phyloP scores from a whole-genome alignment of 2,888 invertebrate genomes.

The Drosophila incognita region DNA sequence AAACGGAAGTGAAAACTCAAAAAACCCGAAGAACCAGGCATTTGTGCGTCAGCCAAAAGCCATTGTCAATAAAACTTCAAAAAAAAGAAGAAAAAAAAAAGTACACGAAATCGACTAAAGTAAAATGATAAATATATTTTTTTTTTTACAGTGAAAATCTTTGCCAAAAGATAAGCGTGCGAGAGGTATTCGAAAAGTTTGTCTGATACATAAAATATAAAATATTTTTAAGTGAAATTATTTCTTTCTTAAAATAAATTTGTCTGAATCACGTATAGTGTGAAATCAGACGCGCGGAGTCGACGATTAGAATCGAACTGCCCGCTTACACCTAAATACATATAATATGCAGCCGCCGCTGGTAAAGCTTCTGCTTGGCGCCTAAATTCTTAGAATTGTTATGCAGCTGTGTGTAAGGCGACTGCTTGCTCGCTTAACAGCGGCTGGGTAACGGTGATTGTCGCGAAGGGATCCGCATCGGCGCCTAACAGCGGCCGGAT shows the following conservation, averaged over 20 bases:
- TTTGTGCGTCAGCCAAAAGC: conserved; percentile 48
- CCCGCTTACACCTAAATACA: too few species aligned
- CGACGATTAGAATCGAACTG: too few species aligned
- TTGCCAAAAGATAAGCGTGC: conserved; percentile 35
- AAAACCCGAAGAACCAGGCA: conserved; percentile 49
- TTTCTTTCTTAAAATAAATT: not conserved
- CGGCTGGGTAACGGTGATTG: too few species aligned
- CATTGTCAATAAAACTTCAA: conserved; percentile 66
- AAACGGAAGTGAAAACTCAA: not conserved
- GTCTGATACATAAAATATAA: not conserved
- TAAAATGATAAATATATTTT: conserved; percentile 70
- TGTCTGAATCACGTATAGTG: too few species aligned
- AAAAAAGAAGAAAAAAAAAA: conserved; percentile 46
- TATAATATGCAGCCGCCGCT: too few species aligned
- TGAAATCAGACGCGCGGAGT: too few species aligned
- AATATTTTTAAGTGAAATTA: not conserved
- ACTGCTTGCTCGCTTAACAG: too few species aligned
- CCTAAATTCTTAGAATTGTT: too few species aligned
- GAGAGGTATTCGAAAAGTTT: conserved; percentile 33
- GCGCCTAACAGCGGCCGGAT: too few species aligned
- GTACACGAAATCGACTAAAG: conserved; percentile 47
- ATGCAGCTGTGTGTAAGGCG: too few species aligned
- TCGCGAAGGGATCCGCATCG: too few species aligned
- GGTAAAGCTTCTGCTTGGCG: too few species aligned
- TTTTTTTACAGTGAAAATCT: conserved; percentile 45